A percentile compares a stretch with the other conserved stretches of the same genome.
Evolutionary conservation across 2,797 vertebrate species (phyloP).

Genomic region (Poeciliopsis infans): DNA sequence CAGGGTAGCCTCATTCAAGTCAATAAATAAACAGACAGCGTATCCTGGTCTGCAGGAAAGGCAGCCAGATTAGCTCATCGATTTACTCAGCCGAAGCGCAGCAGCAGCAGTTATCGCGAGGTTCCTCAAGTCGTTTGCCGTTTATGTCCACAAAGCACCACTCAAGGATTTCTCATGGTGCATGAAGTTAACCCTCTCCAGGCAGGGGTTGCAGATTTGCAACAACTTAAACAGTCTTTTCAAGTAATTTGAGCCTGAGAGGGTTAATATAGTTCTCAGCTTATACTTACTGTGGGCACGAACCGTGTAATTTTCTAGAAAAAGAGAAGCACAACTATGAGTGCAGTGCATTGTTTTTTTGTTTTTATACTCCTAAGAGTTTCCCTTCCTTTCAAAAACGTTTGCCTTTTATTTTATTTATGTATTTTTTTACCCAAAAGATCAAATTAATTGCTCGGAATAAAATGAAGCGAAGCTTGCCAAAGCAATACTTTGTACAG

Average conservation of each 20-base stretch:
- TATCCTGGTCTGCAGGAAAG: conserved; percentile 59
- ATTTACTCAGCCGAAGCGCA: conserved; percentile 46
- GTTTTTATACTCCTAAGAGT: not conserved
- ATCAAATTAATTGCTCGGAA: not conserved
- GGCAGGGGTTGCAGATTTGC: no score
- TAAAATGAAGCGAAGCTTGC: not conserved
- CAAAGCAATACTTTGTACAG: not conserved
- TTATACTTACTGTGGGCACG: not conserved
- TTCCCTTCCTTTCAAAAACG: not conserved
- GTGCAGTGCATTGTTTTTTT: not conserved
- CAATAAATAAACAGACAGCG: conserved; percentile 41
- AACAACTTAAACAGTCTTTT: no score
- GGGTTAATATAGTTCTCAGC: not conserved
- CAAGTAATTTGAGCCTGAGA: no score
- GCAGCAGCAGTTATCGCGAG: conserved; percentile 31
- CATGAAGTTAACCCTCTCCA: no score
- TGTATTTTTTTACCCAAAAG: not conserved
- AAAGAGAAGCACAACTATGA: not conserved
- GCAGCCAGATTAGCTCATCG: conserved; percentile 70
- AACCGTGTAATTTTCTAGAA: not conserved
- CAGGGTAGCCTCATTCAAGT: conserved; percentile 52
- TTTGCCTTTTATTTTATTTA: not conserved
- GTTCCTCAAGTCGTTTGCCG: not conserved
- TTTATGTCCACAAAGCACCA: not conserved
- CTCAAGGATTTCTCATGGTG: accelerated